A percentile compares a stretch with the other conserved stretches of the same genome.
Conservation (phyloP, 1,140 invertebrate species). For the Harlomillsia oculata region DNA sequence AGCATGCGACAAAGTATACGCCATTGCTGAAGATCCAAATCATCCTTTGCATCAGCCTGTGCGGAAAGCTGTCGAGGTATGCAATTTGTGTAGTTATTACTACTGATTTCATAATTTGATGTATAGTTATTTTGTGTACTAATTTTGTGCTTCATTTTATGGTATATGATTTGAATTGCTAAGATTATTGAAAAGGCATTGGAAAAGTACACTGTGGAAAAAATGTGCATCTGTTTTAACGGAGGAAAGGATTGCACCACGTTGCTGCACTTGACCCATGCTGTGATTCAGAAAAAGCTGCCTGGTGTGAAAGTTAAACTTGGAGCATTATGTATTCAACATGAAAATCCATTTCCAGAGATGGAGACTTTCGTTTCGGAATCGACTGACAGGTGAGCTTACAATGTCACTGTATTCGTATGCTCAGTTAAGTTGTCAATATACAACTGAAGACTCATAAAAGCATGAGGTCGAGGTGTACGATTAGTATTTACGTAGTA, state of each 20-base stretch:
- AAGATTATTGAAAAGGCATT: constrained; percentile 39
- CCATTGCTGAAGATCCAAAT: constrained; percentile 20
- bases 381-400: constrained; percentile 47
- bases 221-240: constrained; percentile 85
- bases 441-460: no score
- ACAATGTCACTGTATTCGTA: no score
- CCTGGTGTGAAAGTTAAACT: constrained; percentile 42
- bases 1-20: constrained; percentile 28
- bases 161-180: no score
- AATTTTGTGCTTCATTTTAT: not conserved
- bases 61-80: constrained; percentile 35
- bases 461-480: no score
- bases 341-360: constrained; percentile 68
- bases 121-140: constrained; percentile 1
- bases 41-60: constrained; percentile 29
- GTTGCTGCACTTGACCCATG: constrained; percentile 64
- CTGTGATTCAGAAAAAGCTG: constrained; percentile 51
- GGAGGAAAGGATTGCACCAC: constrained; percentile 96
- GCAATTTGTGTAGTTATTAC: not conserved
- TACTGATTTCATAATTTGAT: not conserved
- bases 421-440: no score
- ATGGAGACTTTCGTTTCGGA: constrained; percentile 71
- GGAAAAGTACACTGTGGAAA: constrained; percentile 51
- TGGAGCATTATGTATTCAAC: constrained; percentile 64
- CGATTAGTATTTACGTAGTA: no score